A percentile compares a stretch with the other conserved stretches of the same genome.
These are phyloP conservation scores for Caranx melampygus DNA, from an alignment of 2,113 vertebrate species.

Conservation along the genomic window DNA sequence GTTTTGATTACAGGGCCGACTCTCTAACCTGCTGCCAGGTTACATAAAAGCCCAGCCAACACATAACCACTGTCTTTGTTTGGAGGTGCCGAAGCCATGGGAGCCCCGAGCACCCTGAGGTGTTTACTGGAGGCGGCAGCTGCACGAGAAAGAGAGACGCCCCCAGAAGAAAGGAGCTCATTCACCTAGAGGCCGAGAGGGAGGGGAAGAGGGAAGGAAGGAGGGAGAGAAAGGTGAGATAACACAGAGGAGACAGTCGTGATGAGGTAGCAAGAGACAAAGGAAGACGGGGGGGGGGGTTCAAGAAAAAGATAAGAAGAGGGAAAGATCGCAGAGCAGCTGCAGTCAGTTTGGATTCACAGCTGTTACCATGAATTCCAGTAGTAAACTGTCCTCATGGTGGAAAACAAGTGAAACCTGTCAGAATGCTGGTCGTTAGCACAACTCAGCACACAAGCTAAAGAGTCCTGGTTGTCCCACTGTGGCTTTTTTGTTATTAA, in stretches of 20 bases:
- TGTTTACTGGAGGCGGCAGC: conserved; percentile 72
- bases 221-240: conserved; percentile 5
- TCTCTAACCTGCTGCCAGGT: conserved; percentile 63
- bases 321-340: background rate
- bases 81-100: conserved; percentile 41
- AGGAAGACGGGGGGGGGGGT: background rate
- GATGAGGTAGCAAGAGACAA: background rate
- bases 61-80: conserved; percentile 75
- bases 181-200: conserved; percentile 48
- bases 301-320: background rate
- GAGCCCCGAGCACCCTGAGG: conserved; percentile 54
- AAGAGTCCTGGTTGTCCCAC: too few species aligned
- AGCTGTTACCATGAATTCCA: too few species aligned
- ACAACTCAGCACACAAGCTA: too few species aligned
- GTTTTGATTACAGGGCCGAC: conserved; percentile 40
- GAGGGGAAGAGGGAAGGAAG: background rate
- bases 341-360: background rate
- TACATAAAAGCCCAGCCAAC: conserved; percentile 55
- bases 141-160: conserved; percentile 37
- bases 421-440: too few species aligned
- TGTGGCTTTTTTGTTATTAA: too few species aligned
- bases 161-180: conserved; percentile 63
- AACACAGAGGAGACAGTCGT: conserved; percentile 3
- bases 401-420: too few species aligned
- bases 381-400: too few species aligned